These are phyloP conservation scores for Trididemnum nubilum DNA, from an alignment of 23 tunicate genomes.

Conservation along the genomic window DNA sequence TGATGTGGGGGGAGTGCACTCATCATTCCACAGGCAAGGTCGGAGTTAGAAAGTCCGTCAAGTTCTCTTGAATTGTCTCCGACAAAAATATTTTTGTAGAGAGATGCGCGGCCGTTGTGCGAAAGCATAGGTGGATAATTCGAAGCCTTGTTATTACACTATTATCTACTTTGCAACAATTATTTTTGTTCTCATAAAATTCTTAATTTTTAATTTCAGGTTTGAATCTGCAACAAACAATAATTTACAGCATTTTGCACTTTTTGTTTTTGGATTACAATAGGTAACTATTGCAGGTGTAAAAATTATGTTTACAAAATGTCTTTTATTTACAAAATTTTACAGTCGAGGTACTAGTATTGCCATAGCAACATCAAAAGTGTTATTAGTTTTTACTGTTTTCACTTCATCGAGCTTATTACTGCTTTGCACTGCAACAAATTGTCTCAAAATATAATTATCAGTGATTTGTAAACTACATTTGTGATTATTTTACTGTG, in stretches of 20 bases:
- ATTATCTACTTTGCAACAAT: no score
- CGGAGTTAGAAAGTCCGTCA: slow-evolving; percentile 9
- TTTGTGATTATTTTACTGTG: neutral
- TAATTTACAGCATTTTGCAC: no score
- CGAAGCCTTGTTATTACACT: no score
- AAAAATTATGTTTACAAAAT: no score
- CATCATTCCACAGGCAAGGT: slow-evolving; percentile 47
- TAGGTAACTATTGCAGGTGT: no score
- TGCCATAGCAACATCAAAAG: neutral
- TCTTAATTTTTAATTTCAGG: no score
- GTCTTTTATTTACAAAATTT: neutral
- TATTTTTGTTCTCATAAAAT: no score
- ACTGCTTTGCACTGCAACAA: no score
- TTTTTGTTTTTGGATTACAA: no score
- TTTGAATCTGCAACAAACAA: no score
- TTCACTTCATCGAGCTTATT: neutral
- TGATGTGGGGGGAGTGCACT: slow-evolving; percentile 67
- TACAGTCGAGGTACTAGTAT: neutral
- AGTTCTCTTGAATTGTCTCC: slow-evolving; percentile 20
- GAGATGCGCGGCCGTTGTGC: slow-evolving; percentile 27
- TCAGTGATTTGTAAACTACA: slow-evolving; percentile 9
- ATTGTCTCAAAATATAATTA: slow-evolving; percentile 13
- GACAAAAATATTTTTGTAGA: slow-evolving; percentile 18
- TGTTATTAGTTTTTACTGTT: neutral
- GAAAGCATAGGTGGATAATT: slow-evolving; percentile 26